Base-by-base conservation (phyloP, 23 tunicate species). In the Aplidium turbinatum region DNA sequence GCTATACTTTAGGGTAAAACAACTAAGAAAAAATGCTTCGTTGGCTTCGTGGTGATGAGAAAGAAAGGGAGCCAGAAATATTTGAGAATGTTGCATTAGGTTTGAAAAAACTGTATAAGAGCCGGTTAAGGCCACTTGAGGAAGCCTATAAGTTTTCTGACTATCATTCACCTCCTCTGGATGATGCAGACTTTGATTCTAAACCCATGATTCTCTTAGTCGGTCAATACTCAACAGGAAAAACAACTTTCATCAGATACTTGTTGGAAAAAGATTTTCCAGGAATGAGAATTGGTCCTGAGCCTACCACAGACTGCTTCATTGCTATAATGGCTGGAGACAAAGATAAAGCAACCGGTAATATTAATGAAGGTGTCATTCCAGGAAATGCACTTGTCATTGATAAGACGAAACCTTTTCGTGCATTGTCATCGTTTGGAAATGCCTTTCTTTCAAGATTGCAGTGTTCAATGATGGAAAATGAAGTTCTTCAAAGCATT, bases 261-360 rank as follows among this genome's bases (percentile, higher is more conserved):
- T 73, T 95, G 1, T 53, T 95, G 78, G 99, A 95, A 32, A 61
- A 76, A 54, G 99, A 95, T 47, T 95, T 95, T 48, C 99, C 99
- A 0, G 99, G 99, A n/a, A 95, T 95, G 99, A 74, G 99, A 34
- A 95, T 95, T 70, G 99, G 99, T 1, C 99, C 99, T 0, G 99
- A 95, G 52, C 99, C 99, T 26, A 95, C 99, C 0, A 95, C 99
- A 6, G 99, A 95, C 55, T 89, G 99, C 42, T 95, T 95, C 53
- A 95, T 95, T 58, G 87, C 95, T 32, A 81, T 95, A 23, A 86
- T 86, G 90, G 74, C 85, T 38, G 96, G 92, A 0, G 99, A 89
- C 40, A 67, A 64, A 27, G 92, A 89, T 47, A 63, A 62, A 52
- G 56, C 83, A 20, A 64, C 88, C 4, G 95, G 91, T 27, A 36